phyloP scores from a whole-genome alignment of 35 echinoderm and acorn worm species.

The Ptychodera flava region DNA sequence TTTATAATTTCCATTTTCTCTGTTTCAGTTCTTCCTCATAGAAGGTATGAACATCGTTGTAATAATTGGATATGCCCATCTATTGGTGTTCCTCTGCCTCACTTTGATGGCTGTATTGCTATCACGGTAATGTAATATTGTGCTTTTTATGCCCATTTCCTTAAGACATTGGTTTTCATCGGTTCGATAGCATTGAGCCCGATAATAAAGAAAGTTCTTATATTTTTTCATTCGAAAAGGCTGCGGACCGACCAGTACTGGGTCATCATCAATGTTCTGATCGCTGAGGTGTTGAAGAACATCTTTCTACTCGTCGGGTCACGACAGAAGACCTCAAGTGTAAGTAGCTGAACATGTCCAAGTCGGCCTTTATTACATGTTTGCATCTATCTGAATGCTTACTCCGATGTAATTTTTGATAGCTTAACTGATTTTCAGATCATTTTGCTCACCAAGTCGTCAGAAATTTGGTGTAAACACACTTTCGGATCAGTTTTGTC shows the following conservation, averaged over 20 bases:
- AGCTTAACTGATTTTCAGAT: too few species aligned
- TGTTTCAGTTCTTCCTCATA: background rate
- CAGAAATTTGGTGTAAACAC: too few species aligned
- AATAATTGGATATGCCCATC: background rate
- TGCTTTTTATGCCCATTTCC: background rate
- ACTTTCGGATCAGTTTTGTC: too few species aligned
- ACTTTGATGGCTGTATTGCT: background rate
- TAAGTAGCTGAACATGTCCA: too few species aligned
- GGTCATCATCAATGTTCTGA: background rate
- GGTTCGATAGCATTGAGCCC: background rate
- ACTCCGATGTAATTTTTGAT: too few species aligned
- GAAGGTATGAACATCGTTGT: background rate
- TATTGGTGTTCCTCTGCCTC: background rate
- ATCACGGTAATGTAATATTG: background rate
- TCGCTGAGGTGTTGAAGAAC: background rate
- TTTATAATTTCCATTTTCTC: background rate
- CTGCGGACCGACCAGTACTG: background rate
- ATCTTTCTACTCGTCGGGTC: background rate
- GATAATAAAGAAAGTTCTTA: background rate
- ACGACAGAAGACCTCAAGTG: too few species aligned
- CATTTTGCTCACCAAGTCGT: too few species aligned
- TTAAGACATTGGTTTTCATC: background rate
- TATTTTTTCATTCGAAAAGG: background rate
- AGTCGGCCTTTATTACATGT: too few species aligned
- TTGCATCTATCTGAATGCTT: too few species aligned